Evolutionary conservation across 2,113 vertebrate species (phyloP).

Genomic region (Hoplias malabaricus): DNA sequence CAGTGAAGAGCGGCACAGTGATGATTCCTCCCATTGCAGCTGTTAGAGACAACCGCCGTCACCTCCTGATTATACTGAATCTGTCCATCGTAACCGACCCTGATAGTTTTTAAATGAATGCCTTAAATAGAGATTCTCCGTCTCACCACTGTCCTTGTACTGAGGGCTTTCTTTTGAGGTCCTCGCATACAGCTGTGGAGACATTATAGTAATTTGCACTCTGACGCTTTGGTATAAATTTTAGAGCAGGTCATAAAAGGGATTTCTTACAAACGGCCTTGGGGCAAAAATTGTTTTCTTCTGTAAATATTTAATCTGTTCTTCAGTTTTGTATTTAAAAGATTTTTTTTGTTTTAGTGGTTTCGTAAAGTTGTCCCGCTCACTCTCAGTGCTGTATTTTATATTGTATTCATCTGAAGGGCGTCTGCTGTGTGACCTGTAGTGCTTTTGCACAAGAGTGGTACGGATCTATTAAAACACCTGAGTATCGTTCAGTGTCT

Average conservation of each 20-base stretch:
- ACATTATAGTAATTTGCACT: conserved; percentile 26
- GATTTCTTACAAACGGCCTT: neutral
- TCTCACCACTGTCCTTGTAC: neutral
- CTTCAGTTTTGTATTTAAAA: conserved; percentile 35
- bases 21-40: conserved; percentile 52
- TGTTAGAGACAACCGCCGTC: conserved; percentile 39
- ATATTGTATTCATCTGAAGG: neutral
- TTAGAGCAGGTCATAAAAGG: conserved; percentile 10
- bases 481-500: neutral
- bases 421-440: neutral
- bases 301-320: conserved; percentile 24
- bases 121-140: neutral
- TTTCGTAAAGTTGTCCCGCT: neutral
- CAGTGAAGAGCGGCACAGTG: conserved; percentile 39
- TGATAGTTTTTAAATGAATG: neutral
- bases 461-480: conserved; percentile 24
- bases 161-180: neutral
- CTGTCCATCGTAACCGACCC: neutral
- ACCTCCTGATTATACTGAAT: neutral
- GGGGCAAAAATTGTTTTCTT: neutral
- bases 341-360: neutral
- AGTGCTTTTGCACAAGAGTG: neutral
- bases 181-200: neutral
- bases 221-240: neutral
- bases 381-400: neutral